A percentile compares a stretch with the other conserved stretches of the same genome.
phyloP scores from a whole-genome alignment of 1,140 invertebrate genomes.

The Drosophila cardini region DNA sequence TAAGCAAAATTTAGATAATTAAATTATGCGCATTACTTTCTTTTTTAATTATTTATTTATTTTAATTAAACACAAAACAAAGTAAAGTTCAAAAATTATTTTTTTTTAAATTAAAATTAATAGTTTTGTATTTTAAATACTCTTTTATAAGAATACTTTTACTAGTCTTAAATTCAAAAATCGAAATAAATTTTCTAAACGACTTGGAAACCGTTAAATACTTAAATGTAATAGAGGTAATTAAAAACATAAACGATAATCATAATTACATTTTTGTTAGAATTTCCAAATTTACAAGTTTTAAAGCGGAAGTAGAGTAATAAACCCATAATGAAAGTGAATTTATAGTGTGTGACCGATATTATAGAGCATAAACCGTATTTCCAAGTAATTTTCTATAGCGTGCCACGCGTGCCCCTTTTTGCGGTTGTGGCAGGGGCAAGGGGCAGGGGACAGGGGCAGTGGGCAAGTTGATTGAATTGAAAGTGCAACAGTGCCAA shows the following conservation, averaged over 20 bases:
- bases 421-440: constrained; percentile 7
- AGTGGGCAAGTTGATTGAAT: constrained; percentile 16
- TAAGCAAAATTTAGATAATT: too few species aligned
- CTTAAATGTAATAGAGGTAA: background rate
- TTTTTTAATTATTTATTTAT: too few species aligned
- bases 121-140: too few species aligned
- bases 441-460: too few species aligned
- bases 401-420: constrained; percentile 14
- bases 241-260: background rate
- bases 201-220: too few species aligned
- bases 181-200: too few species aligned
- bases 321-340: constrained; percentile 21
- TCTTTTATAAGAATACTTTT: too few species aligned
- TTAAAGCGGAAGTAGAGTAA: constrained; percentile 13
- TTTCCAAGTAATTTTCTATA: constrained; percentile 3
- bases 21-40: too few species aligned
- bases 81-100: too few species aligned
- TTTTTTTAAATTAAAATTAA: too few species aligned
- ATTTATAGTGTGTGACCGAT: constrained; percentile 28
- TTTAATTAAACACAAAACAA: too few species aligned
- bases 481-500: constrained; percentile 31
- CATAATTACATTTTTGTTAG: background rate
- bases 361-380: constrained; percentile 2
- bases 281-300: constrained; percentile 8
- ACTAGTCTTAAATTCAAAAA: background rate